Evolutionary conservation across 2,113 vertebrate species (phyloP).

Genomic region (Muntiacus reevesi): DNA sequence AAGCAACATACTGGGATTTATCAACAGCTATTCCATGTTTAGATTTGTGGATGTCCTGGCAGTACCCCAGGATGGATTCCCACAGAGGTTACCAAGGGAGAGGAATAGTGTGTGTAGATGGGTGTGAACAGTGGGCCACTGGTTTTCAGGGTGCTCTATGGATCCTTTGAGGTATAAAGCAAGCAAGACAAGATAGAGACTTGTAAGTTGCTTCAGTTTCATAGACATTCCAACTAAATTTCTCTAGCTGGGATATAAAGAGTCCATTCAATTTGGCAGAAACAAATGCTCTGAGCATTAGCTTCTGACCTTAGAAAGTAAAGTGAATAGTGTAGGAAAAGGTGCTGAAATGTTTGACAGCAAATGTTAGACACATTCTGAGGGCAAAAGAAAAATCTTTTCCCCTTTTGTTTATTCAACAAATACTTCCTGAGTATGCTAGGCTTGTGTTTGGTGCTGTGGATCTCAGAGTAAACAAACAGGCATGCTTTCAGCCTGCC

Average conservation of each 20-base stretch:
- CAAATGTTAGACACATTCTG: neutral
- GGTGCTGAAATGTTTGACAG: neutral
- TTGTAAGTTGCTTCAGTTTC: neutral
- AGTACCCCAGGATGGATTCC: neutral
- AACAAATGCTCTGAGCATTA: neutral
- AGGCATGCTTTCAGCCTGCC: no score
- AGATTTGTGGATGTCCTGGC: neutral
- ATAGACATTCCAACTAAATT: neutral
- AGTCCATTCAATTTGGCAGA: neutral
- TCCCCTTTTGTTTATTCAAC: neutral
- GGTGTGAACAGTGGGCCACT: neutral
- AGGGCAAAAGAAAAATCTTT: neutral
- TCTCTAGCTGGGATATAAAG: neutral
- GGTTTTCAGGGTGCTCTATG: neutral
- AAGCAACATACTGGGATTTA: no score
- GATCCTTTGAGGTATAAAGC: neutral
- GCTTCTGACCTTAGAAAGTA: neutral
- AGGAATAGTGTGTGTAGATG: rapidly evolving
- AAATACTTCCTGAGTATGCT: neutral
- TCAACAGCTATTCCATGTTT: neutral
- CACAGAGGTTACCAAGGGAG: neutral
- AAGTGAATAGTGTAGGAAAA: neutral
- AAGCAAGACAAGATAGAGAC: neutral
- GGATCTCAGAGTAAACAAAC: neutral
- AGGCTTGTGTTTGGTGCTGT: neutral